Base-by-base conservation (phyloP, 2,888 invertebrate genomes). In the Buathra laborator region DNA sequence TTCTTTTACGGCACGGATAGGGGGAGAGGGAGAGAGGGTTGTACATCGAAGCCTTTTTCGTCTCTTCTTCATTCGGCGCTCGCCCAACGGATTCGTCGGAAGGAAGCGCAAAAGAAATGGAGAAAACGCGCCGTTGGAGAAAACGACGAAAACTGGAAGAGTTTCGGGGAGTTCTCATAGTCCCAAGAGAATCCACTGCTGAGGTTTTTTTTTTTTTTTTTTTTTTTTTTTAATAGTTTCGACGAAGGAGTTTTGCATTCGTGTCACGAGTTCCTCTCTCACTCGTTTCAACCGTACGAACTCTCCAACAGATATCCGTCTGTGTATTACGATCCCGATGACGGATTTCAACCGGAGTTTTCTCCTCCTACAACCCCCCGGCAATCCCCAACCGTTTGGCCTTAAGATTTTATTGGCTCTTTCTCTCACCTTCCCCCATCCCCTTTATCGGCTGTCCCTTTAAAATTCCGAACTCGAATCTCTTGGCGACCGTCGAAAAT, bases 371-470 rank as follows among this genome's bases (percentile, higher is more conserved):
- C 24, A 24, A 1, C 3, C 14, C 48, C 3, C 46, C 46, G 46
- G 4, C 12, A 7, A n/a, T n/a, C 48, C 48, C 37, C 7, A 9
- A 37, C 37, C 37, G 9, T 5, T 37, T 48, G 56, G 71, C 64
- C 74, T 70, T 81, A 67, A 79, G 71, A 86, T 87, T 85, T 86
- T 85, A 82, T 85, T 83, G 85, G 78, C 74, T 82, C 78, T 29
- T 56, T 44, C 24, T 37, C 76, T 80, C 66, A 56, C 68, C 62
- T 48, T 48, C 62, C 68, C 19, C 3, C 24, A 10, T 16, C 9
- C 53, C 19, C 19, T 9, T 12, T 19, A 56, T 24, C 29, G 19
- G 46, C 19, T 51, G 19, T 29, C 67, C 67, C 64, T 51, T 75
- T 59, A 62, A 64, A 68, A 64, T 64, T 70, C 43, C 68, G 53